A percentile compares a stretch with the other conserved stretches of the same genome.
Evolutionary conservation across 2,113 vertebrate genomes (phyloP).

Genomic region (Tichodroma muraria): DNA sequence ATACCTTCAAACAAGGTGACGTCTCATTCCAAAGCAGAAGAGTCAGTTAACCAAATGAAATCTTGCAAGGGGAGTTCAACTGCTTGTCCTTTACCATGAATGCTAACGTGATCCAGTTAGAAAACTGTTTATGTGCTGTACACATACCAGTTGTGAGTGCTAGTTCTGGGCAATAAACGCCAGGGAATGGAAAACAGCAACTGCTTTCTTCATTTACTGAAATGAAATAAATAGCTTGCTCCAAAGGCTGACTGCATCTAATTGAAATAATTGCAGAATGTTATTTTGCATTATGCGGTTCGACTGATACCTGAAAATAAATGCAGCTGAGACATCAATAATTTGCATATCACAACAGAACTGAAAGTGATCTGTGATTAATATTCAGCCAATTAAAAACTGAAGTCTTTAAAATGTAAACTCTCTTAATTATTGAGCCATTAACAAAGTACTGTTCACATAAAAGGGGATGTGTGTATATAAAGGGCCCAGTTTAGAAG

Average conservation of each 20-base stretch:
- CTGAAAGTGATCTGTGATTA: constrained; percentile 20
- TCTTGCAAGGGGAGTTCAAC: constrained; percentile 38
- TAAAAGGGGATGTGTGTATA: not conserved
- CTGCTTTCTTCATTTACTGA: constrained; percentile 50
- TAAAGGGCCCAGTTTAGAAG: not conserved
- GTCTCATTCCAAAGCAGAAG: constrained; percentile 20
- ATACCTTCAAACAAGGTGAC: constrained; percentile 32
- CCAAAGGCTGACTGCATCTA: constrained; percentile 36
- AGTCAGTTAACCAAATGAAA: constrained; percentile 27
- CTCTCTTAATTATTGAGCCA: not conserved
- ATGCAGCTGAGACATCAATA: not conserved
- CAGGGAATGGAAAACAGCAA: constrained; percentile 47
- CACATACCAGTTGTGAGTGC: constrained; percentile 7
- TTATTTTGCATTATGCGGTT: constrained; percentile 30
- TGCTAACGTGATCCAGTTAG: constrained; percentile 41
- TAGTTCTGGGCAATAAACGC: constrained; percentile 41
- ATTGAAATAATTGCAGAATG: constrained; percentile 41
- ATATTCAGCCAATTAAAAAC: constrained; percentile 44
- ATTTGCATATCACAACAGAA: constrained; percentile 47
- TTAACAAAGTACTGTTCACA: constrained; percentile 18
- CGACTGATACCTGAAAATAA: constrained; percentile 51
- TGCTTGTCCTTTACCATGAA: constrained; percentile 42
- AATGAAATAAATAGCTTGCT: constrained; percentile 25
- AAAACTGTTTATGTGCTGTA: constrained; percentile 11
- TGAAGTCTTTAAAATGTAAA: constrained; percentile 46